Evolutionary conservation across 2,113 vertebrate species (phyloP), one percentile per base, ranked within the genome.

Genomic region (Megaleporinus macrocephalus): DNA sequence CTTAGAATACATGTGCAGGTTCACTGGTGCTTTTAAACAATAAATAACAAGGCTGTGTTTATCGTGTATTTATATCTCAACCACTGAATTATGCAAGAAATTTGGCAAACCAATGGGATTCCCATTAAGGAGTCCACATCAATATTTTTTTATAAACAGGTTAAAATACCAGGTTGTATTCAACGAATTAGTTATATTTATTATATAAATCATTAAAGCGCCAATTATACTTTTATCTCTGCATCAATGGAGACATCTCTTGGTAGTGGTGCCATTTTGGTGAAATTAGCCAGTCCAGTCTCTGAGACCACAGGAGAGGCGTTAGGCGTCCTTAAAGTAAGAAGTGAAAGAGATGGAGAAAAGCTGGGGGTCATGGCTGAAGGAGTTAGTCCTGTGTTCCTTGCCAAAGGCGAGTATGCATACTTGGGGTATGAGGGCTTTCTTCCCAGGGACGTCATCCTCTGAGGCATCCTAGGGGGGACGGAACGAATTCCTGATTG

Each of bases 401-500:
- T 91, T 18, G 85, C 83, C 83, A 95, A 83, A 0, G 94, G 94
- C 13, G 95, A 92, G 55, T 86, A 89, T 12, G 89, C 87, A 49
- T 92, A 90, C 88, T 90, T 95, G 30, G 88, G 91, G 89, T 92
- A 91, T 26, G 87, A 86, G 71, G 91, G 89, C 62, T 87, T 92
- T 66, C 92, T 85, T 73, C 77, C 68, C 61, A 89, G 15, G 61
- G 85, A 91, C 81, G 82, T 82, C 30, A 81, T 59, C 26, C 79
- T 84, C 1, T 79, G 74, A 0, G 86, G 94, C 91, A 95, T 95
- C 83, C 90, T 91, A 22, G 96, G 94, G 6, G 94, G 94, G 6
- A 98, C 94, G 24, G 96, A 94, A 86, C 95, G 94, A 86, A 98
- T 88, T 68, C 95, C 97, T 27, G 95, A 93, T 72, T 97, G 96